Conservation (phyloP, 2,888 invertebrate genomes). For the Noctua janthina region DNA sequence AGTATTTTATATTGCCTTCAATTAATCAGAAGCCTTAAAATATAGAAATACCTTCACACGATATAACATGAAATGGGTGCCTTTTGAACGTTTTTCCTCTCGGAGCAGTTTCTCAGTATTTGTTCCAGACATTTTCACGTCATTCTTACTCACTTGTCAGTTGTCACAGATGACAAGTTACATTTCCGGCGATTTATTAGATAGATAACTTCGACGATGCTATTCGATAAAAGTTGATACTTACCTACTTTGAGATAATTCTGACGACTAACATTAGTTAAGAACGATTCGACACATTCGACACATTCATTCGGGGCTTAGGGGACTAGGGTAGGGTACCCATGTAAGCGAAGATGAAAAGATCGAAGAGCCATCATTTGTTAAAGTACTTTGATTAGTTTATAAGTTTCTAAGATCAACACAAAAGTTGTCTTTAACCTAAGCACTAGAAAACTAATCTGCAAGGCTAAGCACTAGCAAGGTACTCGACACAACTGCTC, state of each 20-base stretch:
- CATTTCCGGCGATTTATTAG: slow-evolving; percentile 40
- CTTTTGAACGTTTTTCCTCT: not conserved
- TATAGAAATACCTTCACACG: not conserved
- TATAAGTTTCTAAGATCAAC: slow-evolving; percentile 22
- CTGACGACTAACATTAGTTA: slow-evolving; percentile 3
- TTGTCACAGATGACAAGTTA: slow-evolving; percentile 51
- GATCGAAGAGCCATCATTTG: not conserved
- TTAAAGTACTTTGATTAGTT: slow-evolving; percentile 10
- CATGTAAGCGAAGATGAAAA: slow-evolving; percentile 1
- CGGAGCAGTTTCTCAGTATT: slow-evolving; percentile 20
- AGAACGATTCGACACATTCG: not conserved
- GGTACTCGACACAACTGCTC: slow-evolving; percentile 27
- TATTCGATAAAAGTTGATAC: slow-evolving; percentile 5
- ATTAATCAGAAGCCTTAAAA: not conserved
- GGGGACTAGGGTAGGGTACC: not conserved
- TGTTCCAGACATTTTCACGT: slow-evolving; percentile 24
- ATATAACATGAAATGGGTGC: not conserved
- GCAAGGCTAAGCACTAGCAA: not conserved
- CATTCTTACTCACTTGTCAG: slow-evolving; percentile 34
- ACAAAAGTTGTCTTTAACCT: slow-evolving; percentile 3
- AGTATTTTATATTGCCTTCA: not conserved
- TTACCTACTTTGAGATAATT: not conserved
- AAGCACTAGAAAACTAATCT: slow-evolving; percentile 28
- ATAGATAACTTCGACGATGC: slow-evolving; percentile 37
- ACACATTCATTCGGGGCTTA: no score